Evolutionary conservation across 2,888 invertebrate genomes (phyloP).

Genomic region (Linnaemya vulpina): DNA sequence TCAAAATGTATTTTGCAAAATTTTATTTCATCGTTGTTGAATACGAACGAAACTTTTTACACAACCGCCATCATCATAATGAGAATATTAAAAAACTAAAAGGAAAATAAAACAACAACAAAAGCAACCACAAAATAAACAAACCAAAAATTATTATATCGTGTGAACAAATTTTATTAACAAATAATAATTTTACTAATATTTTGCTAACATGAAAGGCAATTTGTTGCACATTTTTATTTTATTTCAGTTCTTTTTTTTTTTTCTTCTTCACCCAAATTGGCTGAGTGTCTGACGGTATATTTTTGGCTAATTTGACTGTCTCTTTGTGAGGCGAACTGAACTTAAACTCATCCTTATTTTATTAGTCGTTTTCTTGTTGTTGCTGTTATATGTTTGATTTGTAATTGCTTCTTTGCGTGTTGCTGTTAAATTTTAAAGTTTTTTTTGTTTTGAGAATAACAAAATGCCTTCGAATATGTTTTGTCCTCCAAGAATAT

Average conservation of each 20-base stretch:
- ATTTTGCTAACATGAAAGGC: constrained; percentile 67
- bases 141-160: constrained; percentile 51
- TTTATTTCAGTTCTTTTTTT: not conserved
- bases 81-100: not conserved
- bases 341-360: constrained; percentile 29
- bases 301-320: constrained; percentile 33
- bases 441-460: constrained; percentile 20
- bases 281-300: not conserved
- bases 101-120: not conserved
- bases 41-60: not conserved
- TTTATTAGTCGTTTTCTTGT: not conserved
- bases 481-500: constrained; percentile 13
- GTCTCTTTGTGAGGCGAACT: not conserved
- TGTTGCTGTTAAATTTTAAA: constrained; percentile 58
- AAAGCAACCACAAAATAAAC: constrained; percentile 27
- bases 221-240: constrained; percentile 64
- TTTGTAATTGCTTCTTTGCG: constrained; percentile 68
- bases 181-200: constrained; percentile 66
- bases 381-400: constrained; percentile 15
- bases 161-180: constrained; percentile 68
- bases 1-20: constrained; percentile 5
- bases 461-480: not conserved
- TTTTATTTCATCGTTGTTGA: constrained; percentile 29
- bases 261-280: constrained; percentile 4
- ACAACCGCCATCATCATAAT: not conserved